Base-by-base conservation (phyloP, 2,797 vertebrate species). In the Betta splendens region DNA sequence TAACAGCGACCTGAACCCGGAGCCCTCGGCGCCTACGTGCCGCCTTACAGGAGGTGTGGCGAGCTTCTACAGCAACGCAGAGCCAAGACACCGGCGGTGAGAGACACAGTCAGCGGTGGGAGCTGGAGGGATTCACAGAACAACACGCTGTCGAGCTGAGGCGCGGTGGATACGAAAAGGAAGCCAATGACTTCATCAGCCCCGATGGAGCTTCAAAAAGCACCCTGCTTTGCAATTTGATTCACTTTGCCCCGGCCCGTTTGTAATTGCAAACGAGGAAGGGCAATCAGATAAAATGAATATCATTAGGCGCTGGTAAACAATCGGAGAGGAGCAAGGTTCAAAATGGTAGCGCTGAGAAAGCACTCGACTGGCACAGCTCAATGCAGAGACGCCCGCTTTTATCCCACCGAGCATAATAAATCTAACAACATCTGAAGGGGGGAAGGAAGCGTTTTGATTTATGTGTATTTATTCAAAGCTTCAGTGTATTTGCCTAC, bases 141-240 rank as follows among this genome's bases (percentile, higher is more conserved):
- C 67, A 78, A 78, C 80, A 69, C 69, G 70, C 65, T 73, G 66
- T 54, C 62, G 54, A 49, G 16, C 25, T 39, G 15, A 74, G 81
- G 80, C 83, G 61, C 5, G 4, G 48, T 39, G 80, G 75, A 77
- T 64, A 64, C 67, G 55, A 32, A n/a, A 80, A 50, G 32, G 38
- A 68, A 47, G 6, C 13, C 25, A 57, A 49, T 10, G 37, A 59
- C 64, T 69, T 18, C 58, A 21, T 76, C 56, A 26, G n/a, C 23
- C 20, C 55, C 3, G 20, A 64, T 17, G 36, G 40, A 62, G 75
- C 57, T 59, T 65, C 51, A 67, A 22, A 49, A 71, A 36, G 26
- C 26, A 45, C 43, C 43, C 56, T 66, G 26, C 69, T 69, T 74
- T 72, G 56, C 69, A 70, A 67, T 62, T 82, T 59, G 31, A 76